Base-by-base conservation (phyloP, 2,113 vertebrate genomes). In the Misgurnus mizolepis region DNA sequence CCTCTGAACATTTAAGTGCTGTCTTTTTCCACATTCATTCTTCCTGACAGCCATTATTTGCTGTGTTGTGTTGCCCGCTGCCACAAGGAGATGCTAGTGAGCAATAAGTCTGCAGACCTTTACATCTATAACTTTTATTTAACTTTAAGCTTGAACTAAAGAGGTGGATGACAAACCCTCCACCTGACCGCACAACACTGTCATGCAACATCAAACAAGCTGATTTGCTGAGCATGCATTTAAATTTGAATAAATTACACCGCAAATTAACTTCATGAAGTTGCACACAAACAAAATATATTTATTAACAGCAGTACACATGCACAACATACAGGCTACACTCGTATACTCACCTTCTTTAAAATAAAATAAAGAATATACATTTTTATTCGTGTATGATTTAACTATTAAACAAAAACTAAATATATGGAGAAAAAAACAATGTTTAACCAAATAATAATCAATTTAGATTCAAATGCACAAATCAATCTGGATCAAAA, bases 181-280 rank as follows among this genome's bases (percentile, higher is more conserved):
- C 27, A 34, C 27, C 27, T 34, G 27, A 70, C 60, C 80, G 83
- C 56, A 69, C 87, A 87, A 86, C 89, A 88, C 86, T 89, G 80
- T 41, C 90, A 91, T 89, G 90, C 89, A 90, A 86, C 74, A 84
- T 41, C 82, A 89, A 80, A 88, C 50, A 87, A 50, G 80, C 47
- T 45, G n/a, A 45, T 71, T 86, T 53, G 85, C 10, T 84, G 17
- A 45, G 77, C 88, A 89, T 91, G 89, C 87, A 87, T 65, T 47
- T 15, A 67, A 73, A 67, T 45, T 5, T 67, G 27, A 45, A 66
- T n/a, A 10, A 27, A 75, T 62, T 17, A 61, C 47, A 17, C 12
- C 73, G 64, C 12, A 65, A 62, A 76, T 34, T 18, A 45, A 53
- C 55, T n/a, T n/a, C 10, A 64, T 8, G 11, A 7, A 39, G 12